These are phyloP conservation scores for Oncopeltus fasciatus DNA, from an alignment of 1,140 invertebrate genomes.

Conservation along the genomic window DNA sequence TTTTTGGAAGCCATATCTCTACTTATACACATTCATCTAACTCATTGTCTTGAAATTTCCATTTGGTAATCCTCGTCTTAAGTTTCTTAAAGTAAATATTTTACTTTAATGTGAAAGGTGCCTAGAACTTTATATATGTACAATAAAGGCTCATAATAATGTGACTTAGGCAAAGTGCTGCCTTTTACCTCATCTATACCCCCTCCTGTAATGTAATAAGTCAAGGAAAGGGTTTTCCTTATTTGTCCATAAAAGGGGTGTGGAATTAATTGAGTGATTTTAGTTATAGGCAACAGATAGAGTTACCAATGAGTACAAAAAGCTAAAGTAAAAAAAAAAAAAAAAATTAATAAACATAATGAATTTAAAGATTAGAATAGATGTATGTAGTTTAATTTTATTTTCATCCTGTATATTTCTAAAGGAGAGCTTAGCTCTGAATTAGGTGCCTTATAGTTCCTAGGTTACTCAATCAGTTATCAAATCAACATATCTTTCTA, in stretches of 20 bases:
- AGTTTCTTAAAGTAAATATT: no score
- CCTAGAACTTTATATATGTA: no score
- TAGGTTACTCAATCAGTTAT: slow-evolving; percentile 6
- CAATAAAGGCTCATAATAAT: no score
- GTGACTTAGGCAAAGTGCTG: no score
- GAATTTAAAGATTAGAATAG: neutral
- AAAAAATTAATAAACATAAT: no score
- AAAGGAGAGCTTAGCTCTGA: neutral
- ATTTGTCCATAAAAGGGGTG: slow-evolving; percentile 4
- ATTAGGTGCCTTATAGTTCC: slow-evolving; percentile 9
- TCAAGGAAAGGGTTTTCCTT: neutral
- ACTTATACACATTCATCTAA: no score
- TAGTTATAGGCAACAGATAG: slow-evolving; percentile 1
- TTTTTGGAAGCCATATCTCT: no score
- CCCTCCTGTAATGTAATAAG: neutral
- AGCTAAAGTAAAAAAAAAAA: neutral
- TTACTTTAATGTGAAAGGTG: no score
- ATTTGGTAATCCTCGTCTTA: no score
- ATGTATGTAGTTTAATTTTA: slow-evolving; percentile 6
- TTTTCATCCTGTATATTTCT: slow-evolving; percentile 6
- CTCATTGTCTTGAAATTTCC: no score
- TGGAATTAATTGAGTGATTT: slow-evolving; percentile 5
- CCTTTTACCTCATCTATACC: neutral
- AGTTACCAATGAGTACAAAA: slow-evolving; percentile 8
- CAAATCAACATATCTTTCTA: slow-evolving; percentile 1